Conservation (phyloP, 2,113 vertebrate species). For the Heptranchias perlo region DNA sequence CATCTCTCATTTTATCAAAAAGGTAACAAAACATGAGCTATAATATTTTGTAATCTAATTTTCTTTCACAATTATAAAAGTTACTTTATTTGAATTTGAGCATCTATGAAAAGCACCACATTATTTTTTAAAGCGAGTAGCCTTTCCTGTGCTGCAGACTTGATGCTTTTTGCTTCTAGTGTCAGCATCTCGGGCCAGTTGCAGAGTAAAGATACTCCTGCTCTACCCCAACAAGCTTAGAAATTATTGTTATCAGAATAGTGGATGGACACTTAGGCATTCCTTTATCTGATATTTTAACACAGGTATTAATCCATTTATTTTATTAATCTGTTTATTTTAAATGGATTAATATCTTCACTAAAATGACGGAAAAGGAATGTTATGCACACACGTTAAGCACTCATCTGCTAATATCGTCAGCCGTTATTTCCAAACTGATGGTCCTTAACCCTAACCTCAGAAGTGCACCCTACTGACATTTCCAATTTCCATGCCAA, state of each 20-base stretch:
- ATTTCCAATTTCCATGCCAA: not conserved
- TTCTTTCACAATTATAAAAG: not conserved
- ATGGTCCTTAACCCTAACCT: not conserved
- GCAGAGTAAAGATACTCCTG: not conserved
- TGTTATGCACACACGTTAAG: not conserved
- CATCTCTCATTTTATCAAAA: not conserved
- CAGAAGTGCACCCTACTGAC: not conserved
- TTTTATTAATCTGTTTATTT: not conserved
- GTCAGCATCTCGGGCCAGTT: not conserved
- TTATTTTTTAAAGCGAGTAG: not conserved
- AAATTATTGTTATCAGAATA: not conserved
- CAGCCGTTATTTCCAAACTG: not conserved
- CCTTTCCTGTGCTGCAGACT: not conserved
- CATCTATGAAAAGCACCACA: not conserved
- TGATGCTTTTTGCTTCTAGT: not conserved
- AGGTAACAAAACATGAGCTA: not conserved
- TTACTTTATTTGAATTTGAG: not conserved
- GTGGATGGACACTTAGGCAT: too few species aligned
- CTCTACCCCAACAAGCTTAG: not conserved
- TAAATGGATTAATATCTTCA: not conserved
- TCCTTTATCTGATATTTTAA: not conserved
- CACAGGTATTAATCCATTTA: not conserved
- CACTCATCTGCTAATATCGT: not conserved
- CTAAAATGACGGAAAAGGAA: not conserved
- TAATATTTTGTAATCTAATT: not conserved